Evolutionary conservation across 2,888 invertebrate species (phyloP), one percentile per base, ranked within the genome.

Genomic region (Thymelicus sylvestris): DNA sequence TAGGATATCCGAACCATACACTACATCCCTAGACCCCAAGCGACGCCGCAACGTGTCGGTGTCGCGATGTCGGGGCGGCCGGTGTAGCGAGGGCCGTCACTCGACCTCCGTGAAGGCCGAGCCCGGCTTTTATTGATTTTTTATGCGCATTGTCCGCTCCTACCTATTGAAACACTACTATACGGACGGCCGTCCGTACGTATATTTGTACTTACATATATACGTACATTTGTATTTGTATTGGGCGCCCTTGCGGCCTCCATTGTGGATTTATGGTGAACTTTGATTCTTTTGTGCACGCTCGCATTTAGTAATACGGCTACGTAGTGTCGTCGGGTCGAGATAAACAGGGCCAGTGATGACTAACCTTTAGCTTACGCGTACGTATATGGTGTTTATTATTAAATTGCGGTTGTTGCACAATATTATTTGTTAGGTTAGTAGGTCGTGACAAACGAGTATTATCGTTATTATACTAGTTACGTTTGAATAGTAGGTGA

Each of bases 41-140:
- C n/a, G 50, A 12, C 12, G 50, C 31, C 31, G 31, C 31, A 31
- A 31, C 31, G 31, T 31, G 31, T 31, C 7, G 57, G 24, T 38
- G 59, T n/a, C 38, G 59, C 7, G 57, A 8, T 38, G 59, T n/a
- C 38, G 59, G 44, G 73, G 41, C 48, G 57, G 12, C 57, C 71
- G 73, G 72, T 75, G 80, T 75, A 76, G 73, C 66, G 59, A 60
- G 59, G 48, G 67, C 15, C 83, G 86, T 83, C 88, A 83, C 76
- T 80, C 88, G 92, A 92, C 92, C 92, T 90, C 91, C 79, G 77
- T 86, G 89, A 90, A 92, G 92, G 91, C 92, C 91, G 88, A 80
- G 83, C 89, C 89, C 90, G 88, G 88, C 87, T 84, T 87, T 89
- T 92, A 92, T 93, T 92, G 92, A 92, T 92, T 92, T 92, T 92